Conservation (phyloP, 2,113 vertebrate species). For the Mustela lutreola region DNA sequence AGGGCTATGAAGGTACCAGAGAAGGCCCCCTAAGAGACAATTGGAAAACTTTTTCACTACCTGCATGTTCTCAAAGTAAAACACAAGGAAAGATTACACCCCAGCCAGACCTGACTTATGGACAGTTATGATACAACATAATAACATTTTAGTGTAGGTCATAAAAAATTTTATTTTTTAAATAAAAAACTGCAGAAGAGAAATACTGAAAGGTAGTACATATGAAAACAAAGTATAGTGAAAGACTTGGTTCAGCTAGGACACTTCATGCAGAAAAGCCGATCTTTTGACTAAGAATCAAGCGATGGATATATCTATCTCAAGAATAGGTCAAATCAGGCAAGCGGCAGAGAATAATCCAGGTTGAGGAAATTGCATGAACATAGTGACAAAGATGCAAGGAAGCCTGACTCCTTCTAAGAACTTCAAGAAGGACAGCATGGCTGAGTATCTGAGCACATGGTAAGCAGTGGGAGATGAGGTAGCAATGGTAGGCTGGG, state of each 20-base stretch:
- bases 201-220: background rate
- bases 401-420: background rate
- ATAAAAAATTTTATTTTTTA: background rate
- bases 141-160: background rate
- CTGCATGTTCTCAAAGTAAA: background rate
- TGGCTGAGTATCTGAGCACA: background rate
- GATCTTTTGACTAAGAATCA: background rate
- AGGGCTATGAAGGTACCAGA: background rate
- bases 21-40: background rate
- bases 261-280: background rate
- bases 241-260: background rate
- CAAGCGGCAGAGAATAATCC: background rate
- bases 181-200: background rate
- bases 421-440: background rate
- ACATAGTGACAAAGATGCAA: background rate
- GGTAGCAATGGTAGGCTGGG: background rate
- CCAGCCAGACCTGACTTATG: background rate
- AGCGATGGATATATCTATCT: background rate
- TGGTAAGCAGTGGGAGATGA: background rate
- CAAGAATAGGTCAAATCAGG: background rate
- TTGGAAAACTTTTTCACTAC: background rate
- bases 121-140: background rate
- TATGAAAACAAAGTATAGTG: background rate
- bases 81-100: background rate
- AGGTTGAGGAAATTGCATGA: background rate